Evolutionary conservation across 2,888 invertebrate genomes (phyloP), one percentile per base, ranked within the genome.

Genomic region (Dolomedes plantarius): DNA sequence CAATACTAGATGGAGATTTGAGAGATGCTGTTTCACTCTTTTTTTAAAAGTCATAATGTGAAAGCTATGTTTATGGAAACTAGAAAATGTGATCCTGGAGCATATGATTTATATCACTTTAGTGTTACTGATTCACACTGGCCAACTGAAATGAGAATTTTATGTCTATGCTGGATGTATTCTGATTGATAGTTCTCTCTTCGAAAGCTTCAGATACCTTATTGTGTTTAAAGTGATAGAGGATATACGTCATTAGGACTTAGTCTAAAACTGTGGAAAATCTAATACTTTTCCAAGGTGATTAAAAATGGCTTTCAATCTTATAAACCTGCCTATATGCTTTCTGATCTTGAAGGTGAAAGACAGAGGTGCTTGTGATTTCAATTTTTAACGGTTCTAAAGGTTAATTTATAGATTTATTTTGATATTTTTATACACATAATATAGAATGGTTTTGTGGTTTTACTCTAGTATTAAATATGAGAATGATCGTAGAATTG

Each of bases 61-160:
- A 95, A 95, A 91, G 97, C 96, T 0, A 95, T 96, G 78, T 92
- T 99, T 2, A 97, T 99, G 96, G 99, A 99, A 7, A 96, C 96
- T 2, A 93, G 99, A 88, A 93, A 94, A 77, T 95, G 95, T 0
- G 99, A 99, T 92, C 98, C 98, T 0, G 94, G 94, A 90, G 94
- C 96, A 71, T 92, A 94, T 88, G 91, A 94, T 89, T 91, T 97
- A 77, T 91, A 93, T 41, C 92, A 93, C 88, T 95, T 96, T 92
- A 94, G 95, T 72, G 90, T 89, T 90, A 98, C 98, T 0, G 99
- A 99, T 92, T 90, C 93, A 0, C 95, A 93, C 88, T 99, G 99
- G 99, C 98, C 99, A 0, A 93, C 94, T 89, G 92, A 98, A 88
- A 94, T 98, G 93, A 93, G 98, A 69, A 94, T 98, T 5, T 96